Evolutionary conservation across 2,113 vertebrate species (phyloP).

Genomic region (Australoheros scitulus): DNA sequence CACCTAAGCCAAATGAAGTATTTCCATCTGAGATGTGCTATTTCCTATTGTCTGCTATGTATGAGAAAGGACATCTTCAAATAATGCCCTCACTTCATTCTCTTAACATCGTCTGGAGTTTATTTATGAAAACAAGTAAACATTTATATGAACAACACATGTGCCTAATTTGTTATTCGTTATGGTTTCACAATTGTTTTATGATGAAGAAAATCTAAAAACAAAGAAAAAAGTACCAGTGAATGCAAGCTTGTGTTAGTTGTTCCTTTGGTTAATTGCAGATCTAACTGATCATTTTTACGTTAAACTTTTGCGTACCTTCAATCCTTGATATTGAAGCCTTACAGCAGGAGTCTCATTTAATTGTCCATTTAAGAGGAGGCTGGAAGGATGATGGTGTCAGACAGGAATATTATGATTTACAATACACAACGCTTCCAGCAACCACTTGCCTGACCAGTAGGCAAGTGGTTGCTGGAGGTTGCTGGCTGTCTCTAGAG

Average conservation of each 20-base stretch:
- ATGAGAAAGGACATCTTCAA: background rate
- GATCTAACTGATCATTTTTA: background rate
- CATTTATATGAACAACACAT: background rate
- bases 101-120: background rate
- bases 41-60: background rate
- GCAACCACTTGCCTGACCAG: too few species aligned
- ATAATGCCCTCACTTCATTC: background rate
- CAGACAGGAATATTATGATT: background rate
- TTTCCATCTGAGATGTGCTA: background rate
- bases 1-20: background rate
- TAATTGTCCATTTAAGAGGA: background rate
- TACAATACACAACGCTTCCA: too few species aligned
- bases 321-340: background rate
- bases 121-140: too few species aligned
- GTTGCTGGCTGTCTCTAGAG: too few species aligned
- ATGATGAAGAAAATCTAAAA: background rate
- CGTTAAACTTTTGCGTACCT: background rate
- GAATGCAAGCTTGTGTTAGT: too few species aligned
- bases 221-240: too few species aligned
- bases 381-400: background rate
- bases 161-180: background rate
- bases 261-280: too few species aligned
- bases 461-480: too few species aligned
- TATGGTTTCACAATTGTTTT: background rate
- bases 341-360: background rate